A percentile compares a stretch with the other conserved stretches of the same genome.
These are phyloP conservation scores for Cecropterus lyciades DNA, from an alignment of 1,140 invertebrate species.

Conservation along the genomic window DNA sequence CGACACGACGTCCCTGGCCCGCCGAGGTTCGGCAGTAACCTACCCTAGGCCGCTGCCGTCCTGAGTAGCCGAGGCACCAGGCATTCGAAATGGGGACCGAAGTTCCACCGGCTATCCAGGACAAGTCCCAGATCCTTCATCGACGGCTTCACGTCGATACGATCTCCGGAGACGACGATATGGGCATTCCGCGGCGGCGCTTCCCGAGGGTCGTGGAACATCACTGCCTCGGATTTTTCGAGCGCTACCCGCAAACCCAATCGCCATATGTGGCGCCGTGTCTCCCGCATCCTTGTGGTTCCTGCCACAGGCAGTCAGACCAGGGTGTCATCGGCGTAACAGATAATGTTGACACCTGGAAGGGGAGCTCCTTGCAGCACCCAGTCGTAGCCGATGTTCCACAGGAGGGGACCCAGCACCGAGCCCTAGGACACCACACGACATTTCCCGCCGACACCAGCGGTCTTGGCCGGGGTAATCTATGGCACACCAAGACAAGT, in stretches of 20 bases:
- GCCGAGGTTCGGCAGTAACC: slow-evolving; percentile 30
- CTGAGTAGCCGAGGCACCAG: slow-evolving; percentile 29
- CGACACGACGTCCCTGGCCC: neutral
- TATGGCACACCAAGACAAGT: too few species aligned
- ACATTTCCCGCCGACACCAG: slow-evolving; percentile 4
- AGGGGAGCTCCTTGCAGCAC: too few species aligned
- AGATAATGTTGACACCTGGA: too few species aligned
- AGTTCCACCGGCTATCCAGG: slow-evolving; percentile 37
- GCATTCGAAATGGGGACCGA: slow-evolving; percentile 28
- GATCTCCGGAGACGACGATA: neutral
- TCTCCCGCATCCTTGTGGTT: too few species aligned
- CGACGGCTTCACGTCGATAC: slow-evolving; percentile 19
- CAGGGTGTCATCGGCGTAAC: too few species aligned
- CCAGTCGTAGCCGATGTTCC: too few species aligned
- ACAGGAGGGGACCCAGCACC: neutral
- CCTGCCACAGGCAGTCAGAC: too few species aligned
- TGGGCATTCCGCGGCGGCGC: neutral
- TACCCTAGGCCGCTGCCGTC: slow-evolving; percentile 11
- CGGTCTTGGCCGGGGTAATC: neutral
- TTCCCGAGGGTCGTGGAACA: slow-evolving; percentile 2
- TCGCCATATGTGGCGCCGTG: too few species aligned
- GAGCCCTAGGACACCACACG: neutral
- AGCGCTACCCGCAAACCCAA: slow-evolving; percentile 33
- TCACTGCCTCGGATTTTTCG: slow-evolving; percentile 22
- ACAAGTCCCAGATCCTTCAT: slow-evolving; percentile 42